phyloP scores from a whole-genome alignment of 2,888 invertebrate genomes.

The Phyllotreta striolata region DNA sequence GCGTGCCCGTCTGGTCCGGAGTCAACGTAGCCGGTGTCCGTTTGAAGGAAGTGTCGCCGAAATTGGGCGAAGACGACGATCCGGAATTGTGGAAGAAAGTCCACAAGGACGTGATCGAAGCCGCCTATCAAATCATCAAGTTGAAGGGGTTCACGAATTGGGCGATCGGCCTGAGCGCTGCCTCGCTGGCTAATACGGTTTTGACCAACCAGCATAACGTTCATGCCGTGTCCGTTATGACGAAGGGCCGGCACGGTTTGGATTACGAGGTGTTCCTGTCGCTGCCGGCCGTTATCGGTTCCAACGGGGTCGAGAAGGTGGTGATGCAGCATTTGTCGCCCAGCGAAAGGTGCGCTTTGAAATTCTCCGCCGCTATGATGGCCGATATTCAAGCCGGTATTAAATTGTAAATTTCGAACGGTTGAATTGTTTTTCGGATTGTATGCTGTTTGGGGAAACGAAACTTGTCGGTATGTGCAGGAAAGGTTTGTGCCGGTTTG shows the following conservation, averaged over 20 bases:
- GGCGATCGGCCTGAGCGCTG: slow-evolving; percentile 86
- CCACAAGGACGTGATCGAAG: slow-evolving; percentile 83
- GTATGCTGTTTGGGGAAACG: neutral
- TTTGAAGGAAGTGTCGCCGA: slow-evolving; percentile 78
- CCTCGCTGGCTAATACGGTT: slow-evolving; percentile 75
- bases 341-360: slow-evolving; percentile 27
- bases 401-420: slow-evolving; percentile 31
- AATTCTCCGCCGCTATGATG: slow-evolving; percentile 70
- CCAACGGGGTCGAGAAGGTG: slow-evolving; percentile 10
- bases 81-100: slow-evolving; percentile 80
- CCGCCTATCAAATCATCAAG: slow-evolving; percentile 87
- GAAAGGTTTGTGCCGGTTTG: too few species aligned
- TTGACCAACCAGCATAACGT: slow-evolving; percentile 77
- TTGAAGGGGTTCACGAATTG: slow-evolving; percentile 91
- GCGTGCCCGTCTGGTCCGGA: slow-evolving; percentile 91
- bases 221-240: slow-evolving; percentile 80
- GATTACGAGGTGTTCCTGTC: slow-evolving; percentile 48
- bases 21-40: slow-evolving; percentile 91
- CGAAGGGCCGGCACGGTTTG: slow-evolving; percentile 61
- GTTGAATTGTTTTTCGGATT: neutral
- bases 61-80: slow-evolving; percentile 76
- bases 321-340: slow-evolving; percentile 15
- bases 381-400: slow-evolving; percentile 68
- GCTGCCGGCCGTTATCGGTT: slow-evolving; percentile 34
- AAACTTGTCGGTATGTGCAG: too few species aligned